These are phyloP conservation scores for Alentia gelatinosa DNA, from an alignment of 2,888 invertebrate species.

Conservation along the genomic window DNA sequence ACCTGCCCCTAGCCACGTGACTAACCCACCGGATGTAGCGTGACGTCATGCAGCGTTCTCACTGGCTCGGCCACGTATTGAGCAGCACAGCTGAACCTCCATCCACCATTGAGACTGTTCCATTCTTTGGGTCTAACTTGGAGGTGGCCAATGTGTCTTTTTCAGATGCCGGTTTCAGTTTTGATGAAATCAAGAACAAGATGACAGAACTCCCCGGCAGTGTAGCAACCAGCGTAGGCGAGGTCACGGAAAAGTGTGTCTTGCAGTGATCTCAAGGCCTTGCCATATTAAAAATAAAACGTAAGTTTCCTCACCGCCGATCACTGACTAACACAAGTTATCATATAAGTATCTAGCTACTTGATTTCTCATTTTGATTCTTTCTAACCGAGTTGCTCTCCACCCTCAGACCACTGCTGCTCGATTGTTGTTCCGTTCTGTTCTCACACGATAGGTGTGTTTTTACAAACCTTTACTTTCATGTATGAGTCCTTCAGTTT, in stretches of 20 bases:
- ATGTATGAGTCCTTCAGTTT: not conserved
- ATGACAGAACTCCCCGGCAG: constrained; percentile 78
- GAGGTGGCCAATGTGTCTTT: constrained; percentile 56
- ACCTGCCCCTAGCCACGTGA: not conserved
- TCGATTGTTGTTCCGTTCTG: constrained; percentile 24
- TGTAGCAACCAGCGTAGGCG: constrained; percentile 76
- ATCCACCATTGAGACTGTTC: not conserved
- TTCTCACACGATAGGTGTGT: constrained; percentile 13
- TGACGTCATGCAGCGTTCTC: constrained; percentile 21
- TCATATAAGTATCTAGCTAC: not conserved
- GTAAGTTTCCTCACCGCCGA: not conserved
- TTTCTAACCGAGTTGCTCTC: not conserved
- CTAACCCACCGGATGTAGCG: not conserved
- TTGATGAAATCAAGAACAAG: constrained; percentile 77
- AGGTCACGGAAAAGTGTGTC: constrained; percentile 78
- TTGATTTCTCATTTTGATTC: not conserved
- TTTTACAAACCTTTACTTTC: not conserved
- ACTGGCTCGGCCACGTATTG: not conserved
- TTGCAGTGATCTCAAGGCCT: constrained; percentile 70
- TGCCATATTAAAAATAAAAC: constrained; percentile 26
- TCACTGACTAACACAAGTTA: not conserved
- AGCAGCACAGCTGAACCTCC: not conserved
- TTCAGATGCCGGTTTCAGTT: constrained; percentile 63
- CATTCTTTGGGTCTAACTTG: not conserved
- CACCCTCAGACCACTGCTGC: constrained; percentile 18